These are phyloP conservation scores for Drosophila funebris DNA, from an alignment of 1,140 invertebrate genomes.

Conservation along the genomic window DNA sequence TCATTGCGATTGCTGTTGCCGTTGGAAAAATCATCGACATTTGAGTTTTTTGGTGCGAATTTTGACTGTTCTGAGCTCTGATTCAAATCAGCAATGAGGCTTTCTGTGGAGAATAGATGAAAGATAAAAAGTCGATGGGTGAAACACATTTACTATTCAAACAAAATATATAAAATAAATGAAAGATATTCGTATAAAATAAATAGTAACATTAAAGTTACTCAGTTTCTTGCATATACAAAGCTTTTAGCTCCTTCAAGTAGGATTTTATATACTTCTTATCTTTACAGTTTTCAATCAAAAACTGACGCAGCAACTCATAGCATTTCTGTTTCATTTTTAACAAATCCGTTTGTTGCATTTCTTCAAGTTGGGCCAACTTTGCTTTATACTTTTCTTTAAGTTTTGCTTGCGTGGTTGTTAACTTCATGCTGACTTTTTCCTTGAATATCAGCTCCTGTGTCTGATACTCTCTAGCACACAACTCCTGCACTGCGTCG, in stretches of 20 bases:
- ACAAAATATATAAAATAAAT: background rate
- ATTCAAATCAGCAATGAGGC: constrained; percentile 54
- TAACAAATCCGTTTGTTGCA: background rate
- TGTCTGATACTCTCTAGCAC: constrained; percentile 2
- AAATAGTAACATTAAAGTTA: background rate
- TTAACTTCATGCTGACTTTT: constrained; percentile 23
- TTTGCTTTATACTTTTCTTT: constrained; percentile 37
- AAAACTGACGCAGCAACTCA: constrained; percentile 27
- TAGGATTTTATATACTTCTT: constrained; percentile 11
- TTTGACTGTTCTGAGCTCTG: constrained; percentile 40
- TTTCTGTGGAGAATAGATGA: constrained; percentile 49
- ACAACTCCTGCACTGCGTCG: constrained; percentile 18
- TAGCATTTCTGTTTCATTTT: constrained; percentile 43
- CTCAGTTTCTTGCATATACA: constrained; percentile 36
- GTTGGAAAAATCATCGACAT: constrained; percentile 27
- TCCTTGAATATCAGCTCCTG: background rate
- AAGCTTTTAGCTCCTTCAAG: constrained; percentile 31
- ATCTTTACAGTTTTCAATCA: constrained; percentile 9
- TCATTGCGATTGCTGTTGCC: constrained; percentile 29
- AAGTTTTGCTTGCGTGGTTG: constrained; percentile 3
- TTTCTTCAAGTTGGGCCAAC: constrained; percentile 14
- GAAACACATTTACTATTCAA: background rate
- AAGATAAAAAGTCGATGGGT: background rate
- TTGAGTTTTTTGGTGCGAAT: constrained; percentile 28
- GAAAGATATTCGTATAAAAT: constrained; percentile 7